Base-by-base conservation (phyloP, 92 coral and sea anemone genomes). In the Bergia sp. region DNA sequence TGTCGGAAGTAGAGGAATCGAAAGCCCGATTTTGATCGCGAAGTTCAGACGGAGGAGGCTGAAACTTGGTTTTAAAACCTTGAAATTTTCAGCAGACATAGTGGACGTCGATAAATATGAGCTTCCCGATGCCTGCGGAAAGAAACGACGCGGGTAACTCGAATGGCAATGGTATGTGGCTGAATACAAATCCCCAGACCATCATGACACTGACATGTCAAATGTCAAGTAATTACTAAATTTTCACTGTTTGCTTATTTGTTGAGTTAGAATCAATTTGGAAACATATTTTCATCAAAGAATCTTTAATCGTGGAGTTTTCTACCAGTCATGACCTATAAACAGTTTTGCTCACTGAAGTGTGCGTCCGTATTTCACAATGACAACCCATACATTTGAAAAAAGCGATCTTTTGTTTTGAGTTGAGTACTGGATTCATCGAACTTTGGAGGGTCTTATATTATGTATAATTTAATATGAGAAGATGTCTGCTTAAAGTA, bases 131-230 rank as follows among this genome's bases (percentile, higher is more conserved):
- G 69, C 86, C 90, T 36, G 90, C 90, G 82, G 94, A 92, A 89
- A 89, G 84, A 85, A 89, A 39, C 89, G 94, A 92, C 90, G 72
- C 91, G 7, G 44, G 65, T 38, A 89, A 67, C 84, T n/a, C 82
- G 76, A 89, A 43, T 65, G 94, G 94, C 81, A 89, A 43, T 49
- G 94, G 94, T 92, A 82, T 47, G 88, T 81, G 29, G 37, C 61
- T 81, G 45, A 40, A 71, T 45, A n/a, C 87, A 10, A 67, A 47
- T 82, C 6, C 21, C 44, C 3, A 7, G 0, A 38, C 57, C 47
- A 10, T 9, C 58, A 5, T 12, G 23, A 84, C 16, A 71, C n/a
- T 20, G 41, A 20, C 64, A 1, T 42, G 49, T 18, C 38, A 71
- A 9, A 44, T 67, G 37, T 82, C 4, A 40, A 82, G 40, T 42